Evolutionary conservation across 2,797 vertebrate species (phyloP).

Genomic region (Alcedo quadribrachys): DNA sequence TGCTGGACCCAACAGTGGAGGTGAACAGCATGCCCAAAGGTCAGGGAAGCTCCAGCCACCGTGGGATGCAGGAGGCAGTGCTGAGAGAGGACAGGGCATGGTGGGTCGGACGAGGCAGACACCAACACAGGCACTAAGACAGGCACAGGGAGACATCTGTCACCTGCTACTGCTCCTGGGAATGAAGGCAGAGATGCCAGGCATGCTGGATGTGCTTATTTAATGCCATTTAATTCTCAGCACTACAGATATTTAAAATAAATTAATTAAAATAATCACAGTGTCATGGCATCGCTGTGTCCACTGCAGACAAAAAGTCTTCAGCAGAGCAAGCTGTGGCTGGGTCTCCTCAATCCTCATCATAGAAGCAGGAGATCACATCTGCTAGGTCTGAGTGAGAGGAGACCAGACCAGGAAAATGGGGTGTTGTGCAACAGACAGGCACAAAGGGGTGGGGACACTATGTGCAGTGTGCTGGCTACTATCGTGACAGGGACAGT

Average conservation of each 20-base stretch:
- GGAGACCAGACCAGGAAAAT: neutral
- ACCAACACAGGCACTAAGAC: rapidly evolving
- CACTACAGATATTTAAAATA: neutral
- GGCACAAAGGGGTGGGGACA: neutral
- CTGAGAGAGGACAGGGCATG: neutral
- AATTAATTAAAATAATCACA: neutral
- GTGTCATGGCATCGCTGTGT: neutral
- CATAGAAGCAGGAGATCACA: neutral
- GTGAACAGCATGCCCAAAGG: neutral
- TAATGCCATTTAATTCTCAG: neutral
- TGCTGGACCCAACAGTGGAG: neutral
- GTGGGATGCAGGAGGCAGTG: rapidly evolving
- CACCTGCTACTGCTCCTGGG: neutral
- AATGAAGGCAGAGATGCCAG: neutral
- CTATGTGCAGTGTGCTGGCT: neutral
- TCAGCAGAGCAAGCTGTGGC: neutral
- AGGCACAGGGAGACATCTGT: neutral
- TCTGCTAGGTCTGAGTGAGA: neutral
- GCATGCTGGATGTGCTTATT: neutral
- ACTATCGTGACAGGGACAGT: neutral
- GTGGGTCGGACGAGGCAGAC: neutral
- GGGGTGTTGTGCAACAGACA: neutral
- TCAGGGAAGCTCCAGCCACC: neutral
- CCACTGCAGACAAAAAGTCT: neutral
- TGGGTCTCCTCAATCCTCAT: rapidly evolving